Evolutionary conservation across 2,888 invertebrate species (phyloP), one percentile per base, ranked within the genome.

Genomic region (Branchinecta sandiegonensis): DNA sequence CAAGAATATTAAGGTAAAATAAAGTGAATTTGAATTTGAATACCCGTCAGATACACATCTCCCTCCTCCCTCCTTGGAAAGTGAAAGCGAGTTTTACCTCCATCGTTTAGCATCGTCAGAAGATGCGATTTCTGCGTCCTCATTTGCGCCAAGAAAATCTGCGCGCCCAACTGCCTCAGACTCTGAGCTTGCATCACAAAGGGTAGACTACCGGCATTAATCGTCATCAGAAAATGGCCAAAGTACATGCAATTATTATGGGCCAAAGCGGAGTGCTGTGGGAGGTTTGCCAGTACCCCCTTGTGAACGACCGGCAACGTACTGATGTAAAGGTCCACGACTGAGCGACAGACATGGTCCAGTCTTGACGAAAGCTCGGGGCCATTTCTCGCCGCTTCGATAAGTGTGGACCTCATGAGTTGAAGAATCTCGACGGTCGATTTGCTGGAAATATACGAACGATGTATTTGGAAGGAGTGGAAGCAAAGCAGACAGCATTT

Each of bases 171-270:
- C 12, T 82, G 79, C 63, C 88, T 81, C 47, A 94, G 77, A 71
- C 23, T 56, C 23, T 56, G 63, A 23, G 63, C 63, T 9, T 56
- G 14, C 63, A 56, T 17, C n/a, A 56, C 63, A 56, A 56, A 56
- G 2, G 23, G 23, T 23, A 56, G 10, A 17, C 23, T 56, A 56
- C 63, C 23, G 63, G 14, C 23, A 56, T 56, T 56, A 17, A 56
- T 23, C n/a, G 63, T 56, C 63, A 83, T 81, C 69, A 89, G 79
- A 74, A 85, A 83, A 78, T 92, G 88, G 0, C 89, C 85, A 12
- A 95, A 80, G 76, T 86, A 94, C 85, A 89, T 86, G 76, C 93
- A 93, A 78, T 95, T 94, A 80, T 95, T 95, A 79, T 94, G 86
- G 75, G 89, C 89, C 46, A 93, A 76, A 8, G 89, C 92, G 86